Evolutionary conservation across 2,113 vertebrate species (phyloP).

Genomic region (Oreochromis spilurus): DNA sequence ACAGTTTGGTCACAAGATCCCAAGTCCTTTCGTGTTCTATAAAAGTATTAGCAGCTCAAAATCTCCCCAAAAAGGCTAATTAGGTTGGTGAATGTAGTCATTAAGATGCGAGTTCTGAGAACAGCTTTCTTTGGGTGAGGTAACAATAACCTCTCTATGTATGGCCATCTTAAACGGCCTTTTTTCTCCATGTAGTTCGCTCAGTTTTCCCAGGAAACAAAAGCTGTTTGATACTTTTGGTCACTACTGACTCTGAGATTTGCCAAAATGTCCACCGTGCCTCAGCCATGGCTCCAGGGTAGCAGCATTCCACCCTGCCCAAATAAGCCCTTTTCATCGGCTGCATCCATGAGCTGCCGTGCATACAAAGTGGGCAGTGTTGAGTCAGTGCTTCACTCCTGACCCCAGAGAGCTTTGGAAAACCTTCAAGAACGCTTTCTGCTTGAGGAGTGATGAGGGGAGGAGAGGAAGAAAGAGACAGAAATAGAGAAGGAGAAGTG

Average conservation of each 20-base stretch:
- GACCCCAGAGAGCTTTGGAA: constrained; percentile 60
- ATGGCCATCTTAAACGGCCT: not conserved
- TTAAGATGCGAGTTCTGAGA: not conserved
- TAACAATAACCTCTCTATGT: constrained; percentile 3
- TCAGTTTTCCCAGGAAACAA: not conserved
- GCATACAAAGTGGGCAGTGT: constrained; percentile 67
- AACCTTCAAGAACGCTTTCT: constrained; percentile 57
- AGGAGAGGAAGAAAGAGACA: not conserved
- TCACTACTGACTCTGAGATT: constrained; percentile 13
- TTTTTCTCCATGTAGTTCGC: not conserved
- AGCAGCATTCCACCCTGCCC: not conserved
- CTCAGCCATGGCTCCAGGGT: constrained; percentile 5
- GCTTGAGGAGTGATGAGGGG: constrained; percentile 28
- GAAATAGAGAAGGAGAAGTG: not conserved
- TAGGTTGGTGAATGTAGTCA: not conserved
- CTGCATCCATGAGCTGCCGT: constrained; percentile 39
- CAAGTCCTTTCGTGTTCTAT: not conserved
- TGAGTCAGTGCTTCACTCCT: constrained; percentile 48
- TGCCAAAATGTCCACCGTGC: constrained; percentile 3
- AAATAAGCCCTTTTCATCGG: constrained; percentile 42
- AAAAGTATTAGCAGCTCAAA: not conserved
- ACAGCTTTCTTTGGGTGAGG: not conserved
- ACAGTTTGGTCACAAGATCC: not conserved
- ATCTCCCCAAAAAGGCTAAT: not conserved
- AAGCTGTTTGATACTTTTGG: constrained; percentile 17